Base-by-base conservation (phyloP, 2,797 vertebrate genomes). In the Polyboroides typus region DNA sequence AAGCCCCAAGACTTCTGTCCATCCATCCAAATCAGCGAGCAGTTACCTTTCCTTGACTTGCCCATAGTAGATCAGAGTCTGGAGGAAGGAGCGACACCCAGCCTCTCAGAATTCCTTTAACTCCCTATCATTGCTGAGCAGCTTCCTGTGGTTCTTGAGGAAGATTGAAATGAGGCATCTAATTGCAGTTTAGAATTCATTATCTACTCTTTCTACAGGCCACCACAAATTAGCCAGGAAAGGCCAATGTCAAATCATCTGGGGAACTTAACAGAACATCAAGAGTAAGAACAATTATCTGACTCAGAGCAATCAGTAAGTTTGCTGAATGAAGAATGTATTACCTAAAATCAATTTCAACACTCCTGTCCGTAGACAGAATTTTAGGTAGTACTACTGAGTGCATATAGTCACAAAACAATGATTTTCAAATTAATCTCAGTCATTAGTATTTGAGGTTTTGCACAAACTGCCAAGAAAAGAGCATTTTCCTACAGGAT, bases 151-250 rank as follows among this genome's bases (percentile, higher is more conserved):
- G 47, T 58, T 96, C 87, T 94, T 87, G 36, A 87, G n/a, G 91
- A 96, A 89, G 45, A 87, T 33, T 21, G 33, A 96, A 96, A 92
- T 44, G 87, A 96, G 64, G 56, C 88, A 45, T 82, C 66, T 96
- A 93, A 90, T 68, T 96, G 89, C 75, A 86, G 12, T 47, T 44
- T 58, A 68, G 50, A 75, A 90, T 91, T 70, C 85, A 76, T 95
- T 96, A 82, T 73, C 47, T 55, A 26, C 20, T 79, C 42, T 89
- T 94, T 91, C 81, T 93, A 78, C n/a, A 19, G 66, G 52, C 47
- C 17, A 59, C 40, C 29, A 73, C 42, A 95, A 96, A 85, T 71
- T 67, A 95, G 29, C 34, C 67, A 86, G 56, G 12, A 82, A 34
- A 93, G 26, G 60, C 15, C 58, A 86, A 50, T 74, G 50, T 64